A percentile compares a stretch with the other conserved stretches of the same genome.
These are phyloP conservation scores for Stichopus horrens DNA, from an alignment of 53 echinoderm and acorn worm genomes.

Conservation along the genomic window DNA sequence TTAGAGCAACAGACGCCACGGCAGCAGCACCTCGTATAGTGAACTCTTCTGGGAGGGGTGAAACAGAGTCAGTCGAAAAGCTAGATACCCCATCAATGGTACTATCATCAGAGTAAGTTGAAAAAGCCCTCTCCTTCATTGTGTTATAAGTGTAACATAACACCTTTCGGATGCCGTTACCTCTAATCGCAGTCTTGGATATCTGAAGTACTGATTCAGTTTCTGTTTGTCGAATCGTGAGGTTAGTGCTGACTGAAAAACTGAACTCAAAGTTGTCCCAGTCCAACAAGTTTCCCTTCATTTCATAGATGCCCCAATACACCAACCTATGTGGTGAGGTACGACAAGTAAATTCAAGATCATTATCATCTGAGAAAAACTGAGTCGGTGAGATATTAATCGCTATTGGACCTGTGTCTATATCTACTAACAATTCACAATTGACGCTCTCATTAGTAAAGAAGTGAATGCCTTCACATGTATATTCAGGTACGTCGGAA, in stretches of 20 bases:
- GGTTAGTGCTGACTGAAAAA: not conserved
- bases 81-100: no score
- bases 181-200: not conserved
- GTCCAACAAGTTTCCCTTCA: not conserved
- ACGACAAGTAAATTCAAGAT: not conserved
- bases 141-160: not conserved
- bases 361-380: not conserved
- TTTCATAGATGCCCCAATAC: not conserved
- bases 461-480: not conserved
- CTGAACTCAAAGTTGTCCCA: not conserved
- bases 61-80: no score
- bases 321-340: not conserved
- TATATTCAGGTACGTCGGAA: not conserved
- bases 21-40: not conserved
- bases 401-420: not conserved
- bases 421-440: not conserved
- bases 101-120: not conserved
- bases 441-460: not conserved
- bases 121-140: not conserved
- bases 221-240: not conserved
- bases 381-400: not conserved
- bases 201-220: not conserved
- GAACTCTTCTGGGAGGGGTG: not conserved
- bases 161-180: not conserved
- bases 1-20: not conserved